These are phyloP conservation scores for Cottus gobio DNA, from an alignment of 2,113 vertebrate genomes.

Conservation along the genomic window DNA sequence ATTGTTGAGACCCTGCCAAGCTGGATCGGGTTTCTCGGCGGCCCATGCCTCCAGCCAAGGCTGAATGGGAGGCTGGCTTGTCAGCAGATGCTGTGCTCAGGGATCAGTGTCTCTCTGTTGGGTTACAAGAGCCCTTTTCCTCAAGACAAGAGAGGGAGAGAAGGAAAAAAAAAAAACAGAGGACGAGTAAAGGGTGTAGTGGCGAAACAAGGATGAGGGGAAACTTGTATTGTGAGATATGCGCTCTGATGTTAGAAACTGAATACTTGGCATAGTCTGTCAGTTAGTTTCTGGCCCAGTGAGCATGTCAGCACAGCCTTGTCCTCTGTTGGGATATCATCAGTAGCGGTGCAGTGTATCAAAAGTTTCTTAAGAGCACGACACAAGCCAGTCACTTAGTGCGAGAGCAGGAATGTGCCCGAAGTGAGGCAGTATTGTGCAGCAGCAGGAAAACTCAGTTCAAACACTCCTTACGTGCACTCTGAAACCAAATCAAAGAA, in stretches of 20 bases:
- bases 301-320: constrained; percentile 74
- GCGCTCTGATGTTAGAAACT: constrained; percentile 78
- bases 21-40: constrained; percentile 83
- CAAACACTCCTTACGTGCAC: constrained; percentile 10
- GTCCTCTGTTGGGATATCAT: constrained; percentile 69
- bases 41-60: constrained; percentile 77
- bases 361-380: constrained; percentile 61
- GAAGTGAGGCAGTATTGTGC: constrained; percentile 27
- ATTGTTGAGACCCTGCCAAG: constrained; percentile 83
- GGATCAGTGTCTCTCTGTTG: constrained; percentile 82
- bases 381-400: constrained; percentile 58
- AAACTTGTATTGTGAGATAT: constrained; percentile 75
- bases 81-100: constrained; percentile 87
- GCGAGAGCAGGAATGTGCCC: constrained; percentile 23
- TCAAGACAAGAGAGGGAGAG: constrained; percentile 70
- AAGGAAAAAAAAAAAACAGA: background rate
- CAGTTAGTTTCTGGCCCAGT: constrained; percentile 76
- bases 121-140: constrained; percentile 79
- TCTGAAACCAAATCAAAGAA: constrained; percentile 39
- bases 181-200: constrained; percentile 73
- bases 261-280: constrained; percentile 77
- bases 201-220: constrained; percentile 71
- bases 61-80: constrained; percentile 85
- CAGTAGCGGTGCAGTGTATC: constrained; percentile 67
- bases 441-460: constrained; percentile 15